Evolutionary conservation across 1,140 invertebrate genomes (phyloP).

Genomic region (Papilio helenus): DNA sequence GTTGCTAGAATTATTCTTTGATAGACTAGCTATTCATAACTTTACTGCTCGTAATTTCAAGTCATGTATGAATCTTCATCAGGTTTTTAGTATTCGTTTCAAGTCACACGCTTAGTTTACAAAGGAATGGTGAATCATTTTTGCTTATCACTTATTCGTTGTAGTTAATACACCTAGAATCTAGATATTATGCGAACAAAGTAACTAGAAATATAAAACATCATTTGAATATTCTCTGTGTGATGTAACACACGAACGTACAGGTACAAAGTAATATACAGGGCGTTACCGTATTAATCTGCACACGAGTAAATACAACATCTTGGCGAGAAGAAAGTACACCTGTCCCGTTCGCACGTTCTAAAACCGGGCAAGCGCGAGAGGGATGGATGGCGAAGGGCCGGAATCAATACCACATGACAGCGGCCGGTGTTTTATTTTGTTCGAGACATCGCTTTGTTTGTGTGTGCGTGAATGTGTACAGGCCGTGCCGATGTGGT

Average conservation of each 20-base stretch:
- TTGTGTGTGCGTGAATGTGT: slow-evolving; percentile 50
- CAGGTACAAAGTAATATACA: slow-evolving; percentile 44
- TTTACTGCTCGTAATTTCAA: not conserved
- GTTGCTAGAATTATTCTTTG: not conserved
- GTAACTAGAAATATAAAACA: not conserved
- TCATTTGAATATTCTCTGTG: slow-evolving; percentile 31
- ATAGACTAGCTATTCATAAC: not conserved
- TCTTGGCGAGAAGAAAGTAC: slow-evolving; percentile 59
- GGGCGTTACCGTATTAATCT: slow-evolving; percentile 72
- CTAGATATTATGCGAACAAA: slow-evolving; percentile 11
- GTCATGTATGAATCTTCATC: not conserved
- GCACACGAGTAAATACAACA: slow-evolving; percentile 69
- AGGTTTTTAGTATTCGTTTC: too few species aligned
- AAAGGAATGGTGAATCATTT: not conserved
- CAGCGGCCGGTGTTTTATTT: slow-evolving; percentile 69
- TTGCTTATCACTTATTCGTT: not conserved
- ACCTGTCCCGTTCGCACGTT: slow-evolving; percentile 57
- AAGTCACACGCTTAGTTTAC: not conserved
- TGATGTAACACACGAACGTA: slow-evolving; percentile 19
- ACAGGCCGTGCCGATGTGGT: slow-evolving; percentile 34
- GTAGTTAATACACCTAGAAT: not conserved
- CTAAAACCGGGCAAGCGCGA: slow-evolving; percentile 45
- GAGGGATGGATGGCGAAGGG: slow-evolving; percentile 56
- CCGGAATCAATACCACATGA: slow-evolving; percentile 76
- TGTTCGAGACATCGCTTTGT: slow-evolving; percentile 64